Base-by-base conservation (phyloP, 1,140 invertebrate genomes). In the Drosophila insularis region DNA sequence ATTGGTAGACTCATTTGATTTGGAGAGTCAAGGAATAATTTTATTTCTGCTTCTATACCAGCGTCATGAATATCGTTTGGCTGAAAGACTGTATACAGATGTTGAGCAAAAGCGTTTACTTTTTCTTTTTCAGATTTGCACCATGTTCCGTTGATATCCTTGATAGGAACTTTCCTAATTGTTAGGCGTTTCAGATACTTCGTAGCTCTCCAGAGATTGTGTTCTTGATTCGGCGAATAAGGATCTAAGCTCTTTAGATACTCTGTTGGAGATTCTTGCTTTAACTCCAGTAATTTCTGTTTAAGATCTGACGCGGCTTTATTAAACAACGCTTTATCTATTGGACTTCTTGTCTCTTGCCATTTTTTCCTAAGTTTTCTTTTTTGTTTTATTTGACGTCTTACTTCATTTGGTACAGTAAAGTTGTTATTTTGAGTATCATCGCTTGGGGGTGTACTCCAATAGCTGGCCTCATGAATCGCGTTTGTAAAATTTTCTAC, bases 321-420 rank as follows among this genome's bases (percentile, higher is more conserved):
- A 39, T 39, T 39, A 11, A 39, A 39, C 11, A 39, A 39, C n/a
- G n/a, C n/a, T n/a, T n/a, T n/a, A n/a, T n/a, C n/a, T n/a, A n/a
- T n/a, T n/a, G n/a, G n/a, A n/a, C n/a, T n/a, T n/a, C n/a, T n/a
- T n/a, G n/a, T n/a, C n/a, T n/a, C n/a, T n/a, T n/a, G n/a, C n/a
- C n/a, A n/a, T n/a, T n/a, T n/a, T n/a, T n/a, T n/a, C n/a, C n/a
- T n/a, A n/a, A n/a, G 39, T 3, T 40, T n/a, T 40, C n/a, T 40
- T 40, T 40, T 40, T 39, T 39, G 37, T 40, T 40, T 40, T 40
- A 40, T 40, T 40, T 40, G 39, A 40, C 39, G 39, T 40, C 39
- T 40, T 40, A 40, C n/a, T 40, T 40, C 39, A 40, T 40, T 40
- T 40, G 39, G 39, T n/a, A 40, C 39, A 40, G 3, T n/a, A 14